Percentiles rank a stretch among this genome's conserved stretches.
These are phyloP conservation scores for Nephila pilipes DNA, from an alignment of 1,140 invertebrate species.

Conservation along the genomic window DNA sequence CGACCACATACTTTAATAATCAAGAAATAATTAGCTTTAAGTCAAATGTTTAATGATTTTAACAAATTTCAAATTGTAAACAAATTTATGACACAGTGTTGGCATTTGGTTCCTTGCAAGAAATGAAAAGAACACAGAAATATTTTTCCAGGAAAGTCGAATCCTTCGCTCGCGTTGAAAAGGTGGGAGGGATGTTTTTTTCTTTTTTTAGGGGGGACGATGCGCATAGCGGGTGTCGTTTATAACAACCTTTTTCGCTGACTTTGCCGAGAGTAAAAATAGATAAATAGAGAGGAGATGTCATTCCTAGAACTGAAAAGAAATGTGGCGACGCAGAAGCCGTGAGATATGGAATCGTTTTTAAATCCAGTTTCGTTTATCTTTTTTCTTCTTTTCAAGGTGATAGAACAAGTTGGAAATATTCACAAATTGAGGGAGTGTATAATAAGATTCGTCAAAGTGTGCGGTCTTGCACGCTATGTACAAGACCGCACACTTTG, in stretches of 20 bases:
- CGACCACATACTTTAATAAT: no score
- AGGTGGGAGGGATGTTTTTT: not conserved
- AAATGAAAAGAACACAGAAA: no score
- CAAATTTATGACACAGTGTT: no score
- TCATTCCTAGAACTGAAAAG: not conserved
- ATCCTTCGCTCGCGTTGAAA: not conserved
- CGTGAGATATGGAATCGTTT: not conserved
- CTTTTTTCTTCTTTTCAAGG: not conserved
- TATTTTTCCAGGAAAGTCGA: not conserved
- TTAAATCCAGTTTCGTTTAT: not conserved
- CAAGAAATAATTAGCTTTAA: no score
- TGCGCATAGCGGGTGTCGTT: not conserved
- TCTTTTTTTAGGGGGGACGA: not conserved
- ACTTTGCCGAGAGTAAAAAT: not conserved
- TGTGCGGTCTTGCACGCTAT: no score
- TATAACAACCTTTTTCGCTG: slow-evolving; percentile 32
- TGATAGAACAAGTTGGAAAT: not conserved
- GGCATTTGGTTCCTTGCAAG: no score
- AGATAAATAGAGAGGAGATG: slow-evolving; percentile 14
- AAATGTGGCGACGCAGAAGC: not conserved
- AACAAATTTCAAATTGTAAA: no score
- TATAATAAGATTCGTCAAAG: no score
- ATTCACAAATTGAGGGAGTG: no score
- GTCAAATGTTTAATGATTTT: no score
- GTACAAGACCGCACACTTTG: no score